Conservation (phyloP, 2,797 vertebrate species). For the Sitta carolinensis region DNA sequence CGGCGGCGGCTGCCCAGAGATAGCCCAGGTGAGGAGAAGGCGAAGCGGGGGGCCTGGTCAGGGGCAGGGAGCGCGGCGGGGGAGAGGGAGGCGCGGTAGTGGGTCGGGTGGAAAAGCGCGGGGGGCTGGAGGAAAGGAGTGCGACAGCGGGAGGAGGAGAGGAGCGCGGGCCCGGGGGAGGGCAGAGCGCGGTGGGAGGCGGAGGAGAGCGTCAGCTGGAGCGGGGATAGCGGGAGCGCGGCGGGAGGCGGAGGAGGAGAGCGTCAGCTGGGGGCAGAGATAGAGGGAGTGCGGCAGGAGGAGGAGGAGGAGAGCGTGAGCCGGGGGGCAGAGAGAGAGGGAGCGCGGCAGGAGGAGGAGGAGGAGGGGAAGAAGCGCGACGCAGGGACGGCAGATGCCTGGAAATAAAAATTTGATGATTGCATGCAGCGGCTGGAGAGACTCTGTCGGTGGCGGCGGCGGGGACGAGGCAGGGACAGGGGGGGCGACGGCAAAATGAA, state of each 20-base stretch:
- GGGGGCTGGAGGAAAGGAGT: neutral
- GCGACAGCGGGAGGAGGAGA: constrained; percentile 18
- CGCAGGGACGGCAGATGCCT: constrained; percentile 83
- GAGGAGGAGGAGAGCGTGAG: constrained; percentile 70
- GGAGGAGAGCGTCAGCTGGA: constrained; percentile 28
- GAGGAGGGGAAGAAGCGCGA: constrained; percentile 56
- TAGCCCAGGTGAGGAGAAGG: constrained; percentile 22
- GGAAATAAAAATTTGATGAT: constrained; percentile 86
- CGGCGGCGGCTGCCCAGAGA: neutral
- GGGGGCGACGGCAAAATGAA: constrained; percentile 91
- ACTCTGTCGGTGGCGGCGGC: constrained; percentile 80
- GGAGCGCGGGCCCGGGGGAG: constrained; percentile 24
- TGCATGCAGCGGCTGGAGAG: constrained; percentile 88
- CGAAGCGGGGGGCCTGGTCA: neutral
- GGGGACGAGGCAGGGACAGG: constrained; percentile 84
- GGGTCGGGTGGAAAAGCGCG: neutral
- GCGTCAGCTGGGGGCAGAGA: constrained; percentile 60
- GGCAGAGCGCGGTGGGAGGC: constrained; percentile 12
- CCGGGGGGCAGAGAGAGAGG: constrained; percentile 36
- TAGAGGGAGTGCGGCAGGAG: constrained; percentile 35
- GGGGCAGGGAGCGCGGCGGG: neutral
- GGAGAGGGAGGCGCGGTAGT: neutral
- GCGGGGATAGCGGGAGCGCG: constrained; percentile 47
- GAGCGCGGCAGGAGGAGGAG: constrained; percentile 51
- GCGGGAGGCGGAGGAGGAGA: constrained; percentile 65